Conservation (phyloP, 2,888 invertebrate genomes). For the Neuroscelio doddi region DNA sequence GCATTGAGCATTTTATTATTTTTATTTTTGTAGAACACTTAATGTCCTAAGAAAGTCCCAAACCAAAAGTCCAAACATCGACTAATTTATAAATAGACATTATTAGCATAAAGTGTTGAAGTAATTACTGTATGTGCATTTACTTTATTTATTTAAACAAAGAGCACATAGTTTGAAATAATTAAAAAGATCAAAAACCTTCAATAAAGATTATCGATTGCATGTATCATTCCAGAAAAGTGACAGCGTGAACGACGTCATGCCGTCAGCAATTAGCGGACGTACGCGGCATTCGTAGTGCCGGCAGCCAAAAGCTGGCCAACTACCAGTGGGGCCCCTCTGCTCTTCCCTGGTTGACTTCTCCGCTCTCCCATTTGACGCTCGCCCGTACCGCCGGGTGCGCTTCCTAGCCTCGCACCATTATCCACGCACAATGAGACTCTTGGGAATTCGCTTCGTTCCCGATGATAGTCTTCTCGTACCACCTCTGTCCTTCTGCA, state of each 20-base stretch:
- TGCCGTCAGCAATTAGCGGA: constrained; percentile 58
- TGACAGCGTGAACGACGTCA: constrained; percentile 59
- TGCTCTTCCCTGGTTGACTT: constrained; percentile 47
- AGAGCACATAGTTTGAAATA: too few species aligned
- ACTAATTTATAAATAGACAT: too few species aligned
- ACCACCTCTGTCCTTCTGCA: constrained; percentile 50
- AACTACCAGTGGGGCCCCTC: constrained; percentile 52
- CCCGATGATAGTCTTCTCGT: constrained; percentile 50
- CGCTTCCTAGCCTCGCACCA: constrained; percentile 33
- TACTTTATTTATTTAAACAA: too few species aligned
- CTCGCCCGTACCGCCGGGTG: constrained; percentile 48
- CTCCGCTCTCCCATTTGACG: constrained; percentile 49
- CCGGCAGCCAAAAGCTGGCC: constrained; percentile 55
- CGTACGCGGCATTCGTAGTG: constrained; percentile 61
- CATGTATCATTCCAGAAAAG: constrained; percentile 38
- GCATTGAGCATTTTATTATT: too few species aligned
- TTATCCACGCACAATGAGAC: constrained; percentile 61
- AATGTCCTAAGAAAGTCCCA: too few species aligned
- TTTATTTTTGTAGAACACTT: too few species aligned
- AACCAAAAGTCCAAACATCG: too few species aligned
- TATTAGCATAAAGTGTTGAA: too few species aligned
- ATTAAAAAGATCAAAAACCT: too few species aligned
- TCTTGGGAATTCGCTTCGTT: constrained; percentile 60
- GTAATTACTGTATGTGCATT: too few species aligned
- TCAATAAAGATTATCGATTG: too few species aligned